These are phyloP conservation scores for Narcine bancroftii DNA, from an alignment of 2,113 vertebrate genomes.

Conservation along the genomic window DNA sequence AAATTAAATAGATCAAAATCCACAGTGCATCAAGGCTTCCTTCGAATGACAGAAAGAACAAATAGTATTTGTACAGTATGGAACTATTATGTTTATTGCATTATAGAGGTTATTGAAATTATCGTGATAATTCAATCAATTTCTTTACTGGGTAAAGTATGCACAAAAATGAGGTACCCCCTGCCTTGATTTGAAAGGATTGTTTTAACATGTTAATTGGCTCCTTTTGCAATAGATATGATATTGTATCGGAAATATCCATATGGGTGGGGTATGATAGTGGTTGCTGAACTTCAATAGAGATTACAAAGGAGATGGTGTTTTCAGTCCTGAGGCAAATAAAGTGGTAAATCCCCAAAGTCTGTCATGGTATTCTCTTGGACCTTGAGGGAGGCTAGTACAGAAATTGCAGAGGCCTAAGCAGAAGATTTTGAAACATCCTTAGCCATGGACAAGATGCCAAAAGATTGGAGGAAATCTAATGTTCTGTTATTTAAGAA, in stretches of 20 bases:
- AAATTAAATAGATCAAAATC: conserved; percentile 24
- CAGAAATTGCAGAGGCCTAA: too few relatives aligned
- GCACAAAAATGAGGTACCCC: neutral
- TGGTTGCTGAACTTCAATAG: too few relatives aligned
- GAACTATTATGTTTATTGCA: neutral
- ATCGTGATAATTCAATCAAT: neutral
- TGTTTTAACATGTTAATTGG: neutral
- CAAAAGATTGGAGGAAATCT: too few relatives aligned
- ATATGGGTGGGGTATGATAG: neutral
- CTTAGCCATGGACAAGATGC: too few relatives aligned
- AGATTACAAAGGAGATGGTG: too few relatives aligned
- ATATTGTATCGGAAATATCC: neutral
- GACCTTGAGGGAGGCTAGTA: too few relatives aligned
- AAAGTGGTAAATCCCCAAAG: too few relatives aligned
- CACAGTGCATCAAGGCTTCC: neutral
- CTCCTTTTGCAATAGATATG: neutral
- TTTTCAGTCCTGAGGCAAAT: neutral
- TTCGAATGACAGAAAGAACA: neutral
- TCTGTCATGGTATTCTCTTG: too few relatives aligned
- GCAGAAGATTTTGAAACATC: too few relatives aligned
- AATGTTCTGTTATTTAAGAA: too few relatives aligned
- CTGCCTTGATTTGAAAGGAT: too few relatives aligned
- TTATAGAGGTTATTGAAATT: neutral
- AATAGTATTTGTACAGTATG: neutral
- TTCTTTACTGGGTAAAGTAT: neutral